These are phyloP conservation scores for Apamea epomidion DNA, from an alignment of 2,888 invertebrate species.

Conservation along the genomic window DNA sequence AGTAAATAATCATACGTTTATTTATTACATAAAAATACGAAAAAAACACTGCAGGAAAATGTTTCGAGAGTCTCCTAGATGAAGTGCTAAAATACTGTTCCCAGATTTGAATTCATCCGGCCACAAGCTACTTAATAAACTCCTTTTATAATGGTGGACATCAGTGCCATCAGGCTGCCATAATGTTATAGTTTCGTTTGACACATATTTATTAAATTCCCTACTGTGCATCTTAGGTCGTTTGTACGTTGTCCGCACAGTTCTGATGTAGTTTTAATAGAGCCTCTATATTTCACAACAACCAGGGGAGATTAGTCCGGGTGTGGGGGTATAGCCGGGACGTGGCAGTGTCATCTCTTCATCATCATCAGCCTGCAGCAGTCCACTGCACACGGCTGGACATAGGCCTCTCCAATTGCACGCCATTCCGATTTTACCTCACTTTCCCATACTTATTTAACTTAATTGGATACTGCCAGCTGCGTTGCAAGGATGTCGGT, in stretches of 20 bases:
- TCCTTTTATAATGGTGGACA: not conserved
- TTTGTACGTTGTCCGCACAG: not conserved
- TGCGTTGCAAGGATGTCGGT: not conserved
- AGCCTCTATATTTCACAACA: not conserved
- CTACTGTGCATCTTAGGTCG: not conserved
- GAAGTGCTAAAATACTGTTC: not conserved
- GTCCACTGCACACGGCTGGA: not conserved
- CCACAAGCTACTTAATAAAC: not conserved
- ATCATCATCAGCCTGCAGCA: not conserved
- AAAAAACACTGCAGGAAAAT: not conserved
- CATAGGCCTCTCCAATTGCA: not conserved
- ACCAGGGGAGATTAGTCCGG: not conserved
- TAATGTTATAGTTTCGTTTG: not conserved
- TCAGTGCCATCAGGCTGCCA: not conserved
- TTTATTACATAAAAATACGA: not conserved
- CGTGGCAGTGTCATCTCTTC: not conserved
- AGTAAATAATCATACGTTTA: slow-evolving; percentile 8
- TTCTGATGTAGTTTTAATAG: not conserved
- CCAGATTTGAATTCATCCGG: not conserved
- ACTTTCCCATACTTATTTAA: not conserved
- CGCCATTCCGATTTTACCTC: not conserved
- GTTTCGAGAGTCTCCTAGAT: not conserved
- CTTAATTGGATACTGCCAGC: not conserved
- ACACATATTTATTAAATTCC: not conserved
- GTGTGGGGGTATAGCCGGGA: not conserved